Conservation (phyloP, 2,113 vertebrate genomes). For the Gymnobelideus leadbeateri region DNA sequence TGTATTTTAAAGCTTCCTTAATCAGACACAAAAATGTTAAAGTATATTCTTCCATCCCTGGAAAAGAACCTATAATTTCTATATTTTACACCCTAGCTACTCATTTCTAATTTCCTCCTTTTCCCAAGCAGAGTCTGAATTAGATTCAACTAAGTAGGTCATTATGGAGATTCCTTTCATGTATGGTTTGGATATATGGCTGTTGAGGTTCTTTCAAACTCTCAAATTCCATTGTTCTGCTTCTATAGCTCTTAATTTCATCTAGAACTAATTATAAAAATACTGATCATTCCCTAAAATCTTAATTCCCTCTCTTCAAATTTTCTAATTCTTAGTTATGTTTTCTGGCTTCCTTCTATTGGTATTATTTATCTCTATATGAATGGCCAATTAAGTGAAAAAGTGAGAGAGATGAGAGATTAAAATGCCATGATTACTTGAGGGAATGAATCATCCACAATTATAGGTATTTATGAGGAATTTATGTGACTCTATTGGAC, state of each 20-base stretch:
- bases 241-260: background rate
- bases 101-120: background rate
- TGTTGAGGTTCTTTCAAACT: background rate
- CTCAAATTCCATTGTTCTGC: background rate
- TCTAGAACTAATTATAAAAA: background rate
- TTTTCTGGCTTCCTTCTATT: background rate
- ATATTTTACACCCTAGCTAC: background rate
- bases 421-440: background rate
- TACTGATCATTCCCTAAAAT: background rate
- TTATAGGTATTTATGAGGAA: background rate
- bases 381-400: background rate
- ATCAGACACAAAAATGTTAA: background rate
- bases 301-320: background rate
- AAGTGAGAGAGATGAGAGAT: background rate
- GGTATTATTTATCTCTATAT: background rate
- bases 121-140: background rate
- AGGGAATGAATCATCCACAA: background rate
- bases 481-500: background rate
- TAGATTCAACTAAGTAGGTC: background rate
- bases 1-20: background rate
- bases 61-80: background rate
- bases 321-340: background rate
- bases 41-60: background rate
- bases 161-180: conserved; percentile 3
- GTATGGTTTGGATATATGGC: background rate